Evolutionary conservation across 2,113 vertebrate species (phyloP), one percentile per base, ranked within the genome.

Genomic region (Alexandromys fortis): DNA sequence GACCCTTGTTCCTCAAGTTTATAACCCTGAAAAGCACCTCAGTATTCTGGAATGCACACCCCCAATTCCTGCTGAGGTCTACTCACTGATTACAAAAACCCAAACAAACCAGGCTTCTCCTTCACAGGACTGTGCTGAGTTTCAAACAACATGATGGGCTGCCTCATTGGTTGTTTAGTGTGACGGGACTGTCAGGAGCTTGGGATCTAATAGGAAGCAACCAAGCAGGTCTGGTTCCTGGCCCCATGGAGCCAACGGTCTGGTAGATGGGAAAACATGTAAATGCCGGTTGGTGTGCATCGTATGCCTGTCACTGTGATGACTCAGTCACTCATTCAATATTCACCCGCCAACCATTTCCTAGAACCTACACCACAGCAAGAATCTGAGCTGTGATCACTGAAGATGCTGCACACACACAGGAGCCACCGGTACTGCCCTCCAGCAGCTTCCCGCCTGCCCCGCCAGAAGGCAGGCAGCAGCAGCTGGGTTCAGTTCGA

Each of bases 221-320:
- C 3, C 3, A 35, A 28, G 35, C 2, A 30, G 16, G 35, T 9
- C 30, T 70, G 58, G 67, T 42, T 45, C 78, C 65, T 76, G 85
- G 22, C 26, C 45, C 89, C 38, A 4, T 0, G 11, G 21, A 68
- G 75, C 13, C 0, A 0, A 16, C 0, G 7, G 26, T 24, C 22
- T 68, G 52, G 52, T 52, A 17, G 70, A 19, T 35, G 72, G 82
- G 73, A 28, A 42, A 72, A 47, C 17, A 17, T 35, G 9, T 4
- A 92, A 4, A 49, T 12, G 30, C 72, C 10, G 3, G 24, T 10
- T n/a, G 75, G 30, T 67, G 30, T 63, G 81, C 28, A 2, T 8
- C 77, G 28, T 19, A 5, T 28, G 90, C 70, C 14, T 14, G 16
- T 30, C 22, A 4, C 1, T 1, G 58, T 47, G 7, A 86, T 45